phyloP scores from a whole-genome alignment of 2,888 invertebrate species.

The Tachina fera region DNA sequence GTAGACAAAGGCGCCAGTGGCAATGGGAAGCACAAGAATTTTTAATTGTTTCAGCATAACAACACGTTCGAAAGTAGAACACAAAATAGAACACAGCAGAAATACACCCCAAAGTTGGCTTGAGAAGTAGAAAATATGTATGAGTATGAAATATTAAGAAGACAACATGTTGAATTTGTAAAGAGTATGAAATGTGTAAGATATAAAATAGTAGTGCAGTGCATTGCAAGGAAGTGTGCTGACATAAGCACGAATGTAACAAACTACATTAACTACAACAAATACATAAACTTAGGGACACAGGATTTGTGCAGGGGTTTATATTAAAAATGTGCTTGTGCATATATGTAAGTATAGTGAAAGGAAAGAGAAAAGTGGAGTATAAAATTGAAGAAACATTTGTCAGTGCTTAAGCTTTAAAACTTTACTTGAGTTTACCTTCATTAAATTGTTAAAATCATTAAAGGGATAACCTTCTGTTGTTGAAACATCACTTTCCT shows the following conservation, averaged over 20 bases:
- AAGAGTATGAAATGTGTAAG: background rate
- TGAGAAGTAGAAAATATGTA: background rate
- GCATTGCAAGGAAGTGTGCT: conserved; percentile 26
- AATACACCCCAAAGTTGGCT: background rate
- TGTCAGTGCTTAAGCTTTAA: background rate
- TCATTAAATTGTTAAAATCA: conserved; percentile 86
- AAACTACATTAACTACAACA: conserved; percentile 39
- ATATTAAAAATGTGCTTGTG: conserved; percentile 23
- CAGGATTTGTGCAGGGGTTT: background rate
- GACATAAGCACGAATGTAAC: background rate
- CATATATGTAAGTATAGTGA: background rate
- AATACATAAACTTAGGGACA: background rate
- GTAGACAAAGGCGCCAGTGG: conserved; percentile 7
- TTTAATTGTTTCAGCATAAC: conserved; percentile 28
- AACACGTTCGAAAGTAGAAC: conserved; percentile 25
- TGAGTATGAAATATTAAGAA: background rate
- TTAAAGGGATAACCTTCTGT: conserved; percentile 86
- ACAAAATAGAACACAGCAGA: background rate
- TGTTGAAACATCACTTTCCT: conserved; percentile 87
- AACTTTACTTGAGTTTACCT: conserved; percentile 82
- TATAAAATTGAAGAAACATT: background rate
- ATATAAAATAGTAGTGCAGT: conserved; percentile 6
- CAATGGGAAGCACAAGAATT: conserved; percentile 12
- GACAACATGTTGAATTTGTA: background rate
- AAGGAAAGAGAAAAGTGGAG: background rate